These are phyloP conservation scores for Scytalopus superciliaris DNA, from an alignment of 2,113 vertebrate species.

Conservation along the genomic window DNA sequence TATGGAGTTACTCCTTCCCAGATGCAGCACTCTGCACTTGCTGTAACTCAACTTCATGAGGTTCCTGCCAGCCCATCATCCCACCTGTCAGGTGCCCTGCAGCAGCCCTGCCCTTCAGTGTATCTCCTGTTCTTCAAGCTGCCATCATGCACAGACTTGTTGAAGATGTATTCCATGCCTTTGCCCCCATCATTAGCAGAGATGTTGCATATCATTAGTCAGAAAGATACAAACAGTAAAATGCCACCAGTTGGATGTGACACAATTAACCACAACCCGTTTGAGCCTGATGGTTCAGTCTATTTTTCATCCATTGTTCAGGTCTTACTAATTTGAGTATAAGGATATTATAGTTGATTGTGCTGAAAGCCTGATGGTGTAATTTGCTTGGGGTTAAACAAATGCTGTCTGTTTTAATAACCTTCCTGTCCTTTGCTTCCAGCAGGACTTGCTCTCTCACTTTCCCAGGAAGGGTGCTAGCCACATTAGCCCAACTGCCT, in stretches of 20 bases:
- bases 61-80: not conserved
- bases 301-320: not conserved
- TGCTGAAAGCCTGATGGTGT: not conserved
- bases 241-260: accelerated
- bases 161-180: not conserved
- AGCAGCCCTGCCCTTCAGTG: not conserved
- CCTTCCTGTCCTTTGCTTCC: not conserved
- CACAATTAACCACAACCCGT: not conserved
- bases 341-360: not conserved
- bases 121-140: accelerated
- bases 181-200: not conserved
- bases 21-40: accelerated
- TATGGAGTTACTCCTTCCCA: not conserved
- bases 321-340: not conserved
- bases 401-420: not conserved
- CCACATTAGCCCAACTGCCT: not conserved
- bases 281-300: not conserved
- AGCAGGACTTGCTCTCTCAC: not conserved
- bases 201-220: not conserved
- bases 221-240: not conserved
- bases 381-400: not conserved
- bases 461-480: not conserved
- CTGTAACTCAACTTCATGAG: not conserved
- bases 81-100: not conserved
- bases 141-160: not conserved